Conservation (phyloP, 1,140 invertebrate genomes). For the Drosophila erecta region DNA sequence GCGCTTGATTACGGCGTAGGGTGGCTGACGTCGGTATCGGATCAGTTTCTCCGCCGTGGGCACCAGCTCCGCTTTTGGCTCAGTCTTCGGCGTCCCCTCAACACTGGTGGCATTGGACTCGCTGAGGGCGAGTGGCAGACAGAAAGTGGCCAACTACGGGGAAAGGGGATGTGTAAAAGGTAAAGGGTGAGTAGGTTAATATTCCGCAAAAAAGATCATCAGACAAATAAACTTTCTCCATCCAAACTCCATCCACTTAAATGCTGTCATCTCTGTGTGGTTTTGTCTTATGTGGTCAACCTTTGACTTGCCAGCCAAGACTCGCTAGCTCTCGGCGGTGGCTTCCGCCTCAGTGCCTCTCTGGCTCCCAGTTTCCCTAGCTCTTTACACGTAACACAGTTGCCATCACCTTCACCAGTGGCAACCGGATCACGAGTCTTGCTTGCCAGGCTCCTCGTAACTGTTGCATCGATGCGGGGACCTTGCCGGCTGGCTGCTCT, state of each 20-base stretch:
- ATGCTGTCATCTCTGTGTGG: slow-evolving; percentile 44
- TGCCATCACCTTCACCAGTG: slow-evolving; percentile 15
- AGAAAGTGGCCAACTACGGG: slow-evolving; percentile 30
- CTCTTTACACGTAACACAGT: slow-evolving; percentile 51
- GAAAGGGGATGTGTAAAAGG: slow-evolving; percentile 4
- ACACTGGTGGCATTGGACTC: slow-evolving; percentile 20
- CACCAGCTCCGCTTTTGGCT: slow-evolving; percentile 6
- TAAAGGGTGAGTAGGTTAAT: slow-evolving; percentile 42
- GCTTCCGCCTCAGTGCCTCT: slow-evolving; percentile 28
- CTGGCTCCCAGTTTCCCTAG: slow-evolving; percentile 21
- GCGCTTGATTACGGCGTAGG: slow-evolving; percentile 31
- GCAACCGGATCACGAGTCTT: slow-evolving; percentile 40
- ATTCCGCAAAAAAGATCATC: slow-evolving; percentile 51
- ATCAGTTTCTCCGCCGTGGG: slow-evolving; percentile 64
- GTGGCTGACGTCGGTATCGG: slow-evolving; percentile 66
- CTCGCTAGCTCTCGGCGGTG: slow-evolving; percentile 6
- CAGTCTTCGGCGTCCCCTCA: slow-evolving; percentile 7
- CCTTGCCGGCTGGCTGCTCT: slow-evolving; percentile 54
- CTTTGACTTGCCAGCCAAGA: slow-evolving; percentile 42
- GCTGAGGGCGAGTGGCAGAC: slow-evolving; percentile 40
- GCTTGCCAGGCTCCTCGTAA: slow-evolving; percentile 36
- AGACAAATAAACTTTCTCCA: slow-evolving; percentile 48
- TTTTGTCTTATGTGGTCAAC: slow-evolving; percentile 35
- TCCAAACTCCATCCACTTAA: slow-evolving; percentile 18
- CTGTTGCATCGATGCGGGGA: slow-evolving; percentile 38